A percentile compares a stretch with the other conserved stretches of the same genome.
These are phyloP conservation scores for Itoplectis maculator DNA, from an alignment of 2,888 invertebrate genomes.

Conservation along the genomic window DNA sequence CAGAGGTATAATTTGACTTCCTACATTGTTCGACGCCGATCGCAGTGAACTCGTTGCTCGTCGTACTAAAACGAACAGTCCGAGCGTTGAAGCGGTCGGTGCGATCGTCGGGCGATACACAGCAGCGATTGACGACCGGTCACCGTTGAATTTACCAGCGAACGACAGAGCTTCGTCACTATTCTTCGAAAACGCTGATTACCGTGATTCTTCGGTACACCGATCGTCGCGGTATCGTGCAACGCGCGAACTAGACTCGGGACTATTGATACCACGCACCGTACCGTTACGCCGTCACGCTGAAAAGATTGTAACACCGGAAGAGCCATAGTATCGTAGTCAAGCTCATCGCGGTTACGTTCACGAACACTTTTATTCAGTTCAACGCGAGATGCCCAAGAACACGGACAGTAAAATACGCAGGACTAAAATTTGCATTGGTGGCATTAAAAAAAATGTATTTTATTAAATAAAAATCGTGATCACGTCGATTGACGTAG, in stretches of 20 bases:
- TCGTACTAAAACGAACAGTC: conserved; percentile 39
- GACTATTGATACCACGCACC: conserved; percentile 73
- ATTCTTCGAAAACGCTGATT: conserved; percentile 17
- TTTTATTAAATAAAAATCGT: not conserved
- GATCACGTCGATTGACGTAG: no score
- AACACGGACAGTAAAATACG: conserved; percentile 32
- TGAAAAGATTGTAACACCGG: conserved; percentile 77
- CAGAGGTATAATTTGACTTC: not conserved
- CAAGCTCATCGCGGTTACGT: conserved; percentile 51
- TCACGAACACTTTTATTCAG: conserved; percentile 62
- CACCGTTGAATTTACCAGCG: not conserved
- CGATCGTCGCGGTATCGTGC: not conserved
- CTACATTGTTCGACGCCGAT: conserved; percentile 1
- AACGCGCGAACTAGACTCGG: conserved; percentile 33
- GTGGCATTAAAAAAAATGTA: not conserved
- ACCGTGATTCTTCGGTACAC: not conserved
- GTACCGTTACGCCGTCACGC: conserved; percentile 81
- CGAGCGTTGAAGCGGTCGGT: conserved; percentile 45
- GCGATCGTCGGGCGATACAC: conserved; percentile 17
- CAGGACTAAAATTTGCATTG: not conserved
- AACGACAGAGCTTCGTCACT: conserved; percentile 12
- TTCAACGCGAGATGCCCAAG: conserved; percentile 50
- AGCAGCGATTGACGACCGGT: not conserved
- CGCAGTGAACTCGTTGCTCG: conserved; percentile 46
- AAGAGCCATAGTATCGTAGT: conserved; percentile 69